phyloP scores from a whole-genome alignment of 2,113 vertebrate species.

The Macrotus californicus region DNA sequence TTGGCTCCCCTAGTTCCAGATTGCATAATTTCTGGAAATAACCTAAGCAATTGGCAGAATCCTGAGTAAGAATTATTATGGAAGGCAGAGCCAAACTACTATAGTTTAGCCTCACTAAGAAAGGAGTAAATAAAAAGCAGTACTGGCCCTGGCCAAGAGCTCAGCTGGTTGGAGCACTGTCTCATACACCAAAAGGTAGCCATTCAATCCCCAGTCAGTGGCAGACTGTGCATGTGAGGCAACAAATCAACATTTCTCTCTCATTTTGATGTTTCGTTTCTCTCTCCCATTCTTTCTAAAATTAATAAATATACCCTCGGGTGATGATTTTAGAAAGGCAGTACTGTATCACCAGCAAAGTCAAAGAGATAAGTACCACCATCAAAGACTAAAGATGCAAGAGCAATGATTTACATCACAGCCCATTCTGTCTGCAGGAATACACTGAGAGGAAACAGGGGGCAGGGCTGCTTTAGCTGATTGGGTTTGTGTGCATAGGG shows the following conservation, averaged over 20 bases:
- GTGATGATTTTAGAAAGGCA: not conserved
- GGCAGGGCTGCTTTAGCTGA: not conserved
- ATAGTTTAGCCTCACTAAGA: not conserved
- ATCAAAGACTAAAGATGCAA: not conserved
- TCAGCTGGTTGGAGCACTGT: too few species aligned
- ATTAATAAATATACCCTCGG: too few species aligned
- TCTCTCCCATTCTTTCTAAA: too few species aligned
- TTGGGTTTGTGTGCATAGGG: not conserved
- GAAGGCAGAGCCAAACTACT: not conserved
- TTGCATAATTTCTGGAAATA: not conserved
- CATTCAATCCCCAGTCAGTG: too few species aligned
- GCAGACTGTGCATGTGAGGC: too few species aligned
- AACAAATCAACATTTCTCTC: too few species aligned
- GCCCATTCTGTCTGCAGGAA: not conserved
- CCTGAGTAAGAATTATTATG: not conserved
- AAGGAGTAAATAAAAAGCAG: not conserved
- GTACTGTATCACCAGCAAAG: not conserved
- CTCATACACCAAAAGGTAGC: too few species aligned
- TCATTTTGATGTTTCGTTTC: too few species aligned
- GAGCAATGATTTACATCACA: slow-evolving; percentile 8
- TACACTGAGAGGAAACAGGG: not conserved
- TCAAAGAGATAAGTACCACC: not conserved
- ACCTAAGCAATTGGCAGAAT: not conserved
- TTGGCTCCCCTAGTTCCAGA: not conserved
- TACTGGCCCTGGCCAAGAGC: not conserved